These are phyloP conservation scores for Cyaniris semiargus DNA, from an alignment of 2,888 invertebrate species.

Conservation along the genomic window DNA sequence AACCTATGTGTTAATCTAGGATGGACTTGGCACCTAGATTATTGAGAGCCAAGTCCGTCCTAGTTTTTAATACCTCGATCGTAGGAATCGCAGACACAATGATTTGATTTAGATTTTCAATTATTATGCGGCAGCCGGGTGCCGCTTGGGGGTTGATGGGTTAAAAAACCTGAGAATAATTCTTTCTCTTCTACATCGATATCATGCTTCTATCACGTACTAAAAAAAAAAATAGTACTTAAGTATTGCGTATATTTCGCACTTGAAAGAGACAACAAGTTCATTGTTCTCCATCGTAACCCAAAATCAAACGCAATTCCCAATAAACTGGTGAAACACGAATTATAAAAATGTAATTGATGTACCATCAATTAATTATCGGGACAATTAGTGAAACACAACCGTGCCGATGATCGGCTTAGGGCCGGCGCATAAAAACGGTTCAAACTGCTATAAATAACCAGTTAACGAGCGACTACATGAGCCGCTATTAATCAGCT, in stretches of 20 bases:
- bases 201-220: too few relatives aligned
- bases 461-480: conserved; percentile 64
- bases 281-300: neutral
- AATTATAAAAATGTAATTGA: conserved; percentile 9
- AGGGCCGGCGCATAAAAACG: conserved; percentile 66
- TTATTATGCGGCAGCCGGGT: too few relatives aligned
- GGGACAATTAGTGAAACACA: conserved; percentile 34
- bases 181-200: too few relatives aligned
- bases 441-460: conserved; percentile 79
- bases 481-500: conserved; percentile 69
- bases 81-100: too few relatives aligned
- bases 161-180: too few relatives aligned
- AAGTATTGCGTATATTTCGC: neutral
- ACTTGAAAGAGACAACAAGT: neutral
- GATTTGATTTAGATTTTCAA: too few relatives aligned
- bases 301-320: neutral
- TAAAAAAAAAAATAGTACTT: too few relatives aligned
- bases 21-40: too few relatives aligned
- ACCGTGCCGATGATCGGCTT: conserved; percentile 50
- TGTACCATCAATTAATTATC: conserved; percentile 17
- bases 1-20: too few relatives aligned
- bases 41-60: too few relatives aligned
- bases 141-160: too few relatives aligned
- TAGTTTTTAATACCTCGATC: too few relatives aligned
- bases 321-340: neutral